Conservation (phyloP, 2,888 invertebrate genomes). For the Hypomecis atomaria region DNA sequence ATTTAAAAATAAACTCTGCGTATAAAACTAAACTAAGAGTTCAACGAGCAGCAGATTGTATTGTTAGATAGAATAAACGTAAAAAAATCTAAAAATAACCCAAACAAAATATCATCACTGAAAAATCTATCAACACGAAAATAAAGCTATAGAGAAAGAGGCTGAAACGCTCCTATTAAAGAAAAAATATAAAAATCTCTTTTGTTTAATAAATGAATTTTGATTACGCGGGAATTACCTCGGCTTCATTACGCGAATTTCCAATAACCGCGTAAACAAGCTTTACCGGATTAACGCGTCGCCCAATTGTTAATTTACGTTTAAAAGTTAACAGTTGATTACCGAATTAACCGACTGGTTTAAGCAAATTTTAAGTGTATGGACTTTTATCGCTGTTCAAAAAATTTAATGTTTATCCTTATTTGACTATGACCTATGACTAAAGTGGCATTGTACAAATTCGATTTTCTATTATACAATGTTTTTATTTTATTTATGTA, state of each 20-base stretch:
- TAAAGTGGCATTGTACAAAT: too few relatives aligned
- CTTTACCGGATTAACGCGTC: constrained; percentile 25
- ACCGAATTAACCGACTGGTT: constrained; percentile 16
- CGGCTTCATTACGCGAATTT: constrained; percentile 20
- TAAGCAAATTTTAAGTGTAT: not conserved
- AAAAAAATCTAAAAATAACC: too few relatives aligned
- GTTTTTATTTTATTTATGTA: too few relatives aligned
- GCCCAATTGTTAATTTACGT: constrained; percentile 24
- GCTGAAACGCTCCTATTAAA: not conserved
- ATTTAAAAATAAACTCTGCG: too few relatives aligned
- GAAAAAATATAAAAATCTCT: not conserved
- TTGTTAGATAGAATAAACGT: too few relatives aligned
- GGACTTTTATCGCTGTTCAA: not conserved
- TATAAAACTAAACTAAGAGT: too few relatives aligned
- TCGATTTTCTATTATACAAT: too few relatives aligned
- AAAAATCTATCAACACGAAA: not conserved
- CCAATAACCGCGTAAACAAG: constrained; percentile 30
- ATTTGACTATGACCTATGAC: too few relatives aligned
- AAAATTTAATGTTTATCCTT: not conserved
- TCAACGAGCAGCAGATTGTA: too few relatives aligned
- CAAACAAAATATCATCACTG: too few relatives aligned
- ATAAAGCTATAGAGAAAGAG: not conserved
- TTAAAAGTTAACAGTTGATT: constrained; percentile 28
- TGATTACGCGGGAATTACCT: constrained; percentile 17
- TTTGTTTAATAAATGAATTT: constrained; percentile 21